phyloP scores from a whole-genome alignment of 2,113 vertebrate genomes.

The Ranitomeya imitator region DNA sequence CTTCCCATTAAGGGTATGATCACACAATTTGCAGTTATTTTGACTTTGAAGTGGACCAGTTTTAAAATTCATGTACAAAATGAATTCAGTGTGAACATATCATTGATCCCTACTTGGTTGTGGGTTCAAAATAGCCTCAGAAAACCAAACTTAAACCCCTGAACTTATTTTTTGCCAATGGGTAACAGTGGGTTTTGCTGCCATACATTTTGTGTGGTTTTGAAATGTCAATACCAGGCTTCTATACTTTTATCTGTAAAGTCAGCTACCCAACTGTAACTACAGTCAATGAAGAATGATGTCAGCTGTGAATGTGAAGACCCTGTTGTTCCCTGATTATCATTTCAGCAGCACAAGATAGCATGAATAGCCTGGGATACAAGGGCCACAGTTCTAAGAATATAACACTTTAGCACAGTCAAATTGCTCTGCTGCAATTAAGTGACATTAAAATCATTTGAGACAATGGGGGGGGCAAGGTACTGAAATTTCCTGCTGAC shows the following conservation, averaged over 20 bases:
- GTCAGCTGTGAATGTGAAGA: not conserved
- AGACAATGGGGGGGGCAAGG: conserved; percentile 14
- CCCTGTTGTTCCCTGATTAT: not conserved
- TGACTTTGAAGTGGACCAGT: too few relatives aligned
- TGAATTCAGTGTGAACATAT: too few relatives aligned
- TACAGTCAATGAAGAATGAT: not conserved
- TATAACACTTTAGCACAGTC: not conserved
- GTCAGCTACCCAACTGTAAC: not conserved
- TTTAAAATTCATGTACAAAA: too few relatives aligned
- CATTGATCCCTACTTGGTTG: too few relatives aligned
- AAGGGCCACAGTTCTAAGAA: conserved; percentile 1
- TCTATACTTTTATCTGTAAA: not conserved
- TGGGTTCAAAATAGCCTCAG: too few relatives aligned
- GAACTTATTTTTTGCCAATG: too few relatives aligned
- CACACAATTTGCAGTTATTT: too few relatives aligned
- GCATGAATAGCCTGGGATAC: not conserved
- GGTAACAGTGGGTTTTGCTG: too few relatives aligned
- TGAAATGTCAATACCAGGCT: not conserved
- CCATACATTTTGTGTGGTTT: not conserved
- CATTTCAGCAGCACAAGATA: not conserved
- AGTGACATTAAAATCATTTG: conserved; percentile 23
- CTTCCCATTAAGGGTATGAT: too few relatives aligned
- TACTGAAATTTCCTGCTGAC: not conserved
- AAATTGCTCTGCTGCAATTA: not conserved
- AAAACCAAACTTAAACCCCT: too few relatives aligned